Base-by-base conservation (phyloP, 2,113 vertebrate genomes). In the Zapornia atra region DNA sequence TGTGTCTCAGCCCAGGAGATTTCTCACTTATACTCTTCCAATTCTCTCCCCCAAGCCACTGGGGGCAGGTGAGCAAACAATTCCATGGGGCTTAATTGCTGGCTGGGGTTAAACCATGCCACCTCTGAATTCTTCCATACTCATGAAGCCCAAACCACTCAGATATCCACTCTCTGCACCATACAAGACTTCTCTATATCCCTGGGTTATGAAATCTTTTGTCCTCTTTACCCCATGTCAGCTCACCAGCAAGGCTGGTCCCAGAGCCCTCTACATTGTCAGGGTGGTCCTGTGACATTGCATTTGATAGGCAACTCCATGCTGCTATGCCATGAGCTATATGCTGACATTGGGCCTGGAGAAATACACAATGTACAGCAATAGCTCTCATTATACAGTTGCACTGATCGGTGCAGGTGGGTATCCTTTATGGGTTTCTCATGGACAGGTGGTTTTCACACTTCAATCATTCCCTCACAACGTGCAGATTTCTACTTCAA, bases 401-500 rank as follows among this genome's bases (percentile, higher is more conserved):
- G 0, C 61, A 28, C 77, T 90, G 77, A 65, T 83, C 20, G 0
- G 64, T 78, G 70, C 86, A 83, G 57, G 48, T 46, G 68, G 73
- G 75, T 51, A 64, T 48, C 90, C 51, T 96, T 96, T 95, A 70
- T 2, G 72, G 63, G 16, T 48, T 88, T 79, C 93, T 80, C 54
- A 2, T 21, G 50, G 84, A 44, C 92, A 93, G 81, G 86, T 69
- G 86, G 40, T 40, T 96, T 92, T 91, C 86, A 83, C 75, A 90
- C 93, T 94, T 97, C 96, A 97, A 53, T 97, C 88, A 83, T 38
- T 75, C 44, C 88, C 81, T 91, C 92, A 85, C 90, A 91, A 93
- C 0, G 38, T 50, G 71, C 48, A 72, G 69, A 50, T 90, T 95
- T 85, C 42, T 34, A 21, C 94, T 96, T 97, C 96, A 97, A 97